Evolutionary conservation across 37 sponge, comb jelly and placozoan genomes (phyloP), one percentile per base, ranked within the genome.

Genomic region (Halichondria panicea): DNA sequence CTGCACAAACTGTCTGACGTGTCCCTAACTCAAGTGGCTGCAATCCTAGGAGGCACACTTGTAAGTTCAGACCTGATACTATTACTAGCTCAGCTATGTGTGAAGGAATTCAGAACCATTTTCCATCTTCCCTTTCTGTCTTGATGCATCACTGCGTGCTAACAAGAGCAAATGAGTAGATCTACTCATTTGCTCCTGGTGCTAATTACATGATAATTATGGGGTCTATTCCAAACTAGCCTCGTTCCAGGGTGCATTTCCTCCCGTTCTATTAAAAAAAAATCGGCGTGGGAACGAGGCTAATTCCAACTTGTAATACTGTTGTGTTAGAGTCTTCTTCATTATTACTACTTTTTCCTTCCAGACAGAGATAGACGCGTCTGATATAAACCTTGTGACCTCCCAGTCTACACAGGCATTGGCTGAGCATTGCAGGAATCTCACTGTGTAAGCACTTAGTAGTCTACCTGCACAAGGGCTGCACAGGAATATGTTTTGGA

Each of bases 351-450:
- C 42, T 67, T 3, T 30, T 36, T 71, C 35, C 18, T 54, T 61
- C 22, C 43, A 91, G 91, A 76, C 63, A 56, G 88, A 86, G 61
- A 31, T 91, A 63, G 66, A 82, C 56, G 69, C 70, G 24, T 27
- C 58, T 37, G 84, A 87, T 28, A 43, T 87, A 21, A 79, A 77
- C 43, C 53, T 62, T 1, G 9, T 86, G 31, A 87, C 92, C 0
- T 78, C 63, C 24, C 55, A 31, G 34, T 68, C 76, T 0, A 82
- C 92, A 27, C 15, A 39, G 2, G 75, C 84, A 27, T 64, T 91
- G 15, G 92, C 81, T 21, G n/a, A 59, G 22, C 68, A 86, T 54
- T 91, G 92, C 55, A 74, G 56, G 28, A 82, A 79, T 43, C 79
- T 91, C 1, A 62, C 40, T 61, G 70, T 65, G 92, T 91, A 65